Evolutionary conservation across 2,797 vertebrate genomes (phyloP).

Genomic region (Hippopotamyrus pictus): DNA sequence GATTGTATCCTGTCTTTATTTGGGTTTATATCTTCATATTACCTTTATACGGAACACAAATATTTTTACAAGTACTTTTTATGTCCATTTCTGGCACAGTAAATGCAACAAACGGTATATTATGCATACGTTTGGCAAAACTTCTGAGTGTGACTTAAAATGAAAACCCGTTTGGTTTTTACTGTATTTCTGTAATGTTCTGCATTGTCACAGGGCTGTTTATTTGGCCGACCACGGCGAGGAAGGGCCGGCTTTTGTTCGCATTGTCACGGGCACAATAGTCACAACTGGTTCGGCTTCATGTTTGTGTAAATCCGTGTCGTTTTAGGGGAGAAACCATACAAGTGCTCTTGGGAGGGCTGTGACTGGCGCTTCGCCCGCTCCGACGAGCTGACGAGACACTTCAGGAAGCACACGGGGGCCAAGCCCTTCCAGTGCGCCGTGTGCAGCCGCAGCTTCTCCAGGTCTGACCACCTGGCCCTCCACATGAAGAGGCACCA

Average conservation of each 20-base stretch:
- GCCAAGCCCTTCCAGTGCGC: constrained; percentile 91
- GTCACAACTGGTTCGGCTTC: neutral
- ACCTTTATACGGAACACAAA: neutral
- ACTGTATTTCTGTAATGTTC: neutral
- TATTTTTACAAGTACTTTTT: neutral
- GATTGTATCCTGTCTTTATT: neutral
- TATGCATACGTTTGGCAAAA: neutral
- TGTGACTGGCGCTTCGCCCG: constrained; percentile 96
- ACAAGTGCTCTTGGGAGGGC: constrained; percentile 93
- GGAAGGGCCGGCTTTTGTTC: neutral
- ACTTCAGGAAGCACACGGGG: constrained; percentile 95
- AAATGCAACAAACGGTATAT: neutral
- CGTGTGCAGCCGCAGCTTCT: constrained; percentile 90
- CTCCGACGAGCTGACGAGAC: constrained; percentile 91
- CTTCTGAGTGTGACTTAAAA: neutral
- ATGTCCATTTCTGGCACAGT: neutral
- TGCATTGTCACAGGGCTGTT: neutral
- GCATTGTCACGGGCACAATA: neutral
- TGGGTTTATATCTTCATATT: neutral
- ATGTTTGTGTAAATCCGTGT: constrained; percentile 19
- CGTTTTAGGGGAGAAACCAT: constrained; percentile 87
- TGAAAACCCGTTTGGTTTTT: neutral
- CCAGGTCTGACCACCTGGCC: constrained; percentile 92
- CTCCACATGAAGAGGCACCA: constrained; percentile 98
- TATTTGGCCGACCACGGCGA: neutral